Percentiles rank a stretch among this genome's conserved stretches.
phyloP scores from a whole-genome alignment of 2,888 invertebrate species.

The Dilophus febrilis region DNA sequence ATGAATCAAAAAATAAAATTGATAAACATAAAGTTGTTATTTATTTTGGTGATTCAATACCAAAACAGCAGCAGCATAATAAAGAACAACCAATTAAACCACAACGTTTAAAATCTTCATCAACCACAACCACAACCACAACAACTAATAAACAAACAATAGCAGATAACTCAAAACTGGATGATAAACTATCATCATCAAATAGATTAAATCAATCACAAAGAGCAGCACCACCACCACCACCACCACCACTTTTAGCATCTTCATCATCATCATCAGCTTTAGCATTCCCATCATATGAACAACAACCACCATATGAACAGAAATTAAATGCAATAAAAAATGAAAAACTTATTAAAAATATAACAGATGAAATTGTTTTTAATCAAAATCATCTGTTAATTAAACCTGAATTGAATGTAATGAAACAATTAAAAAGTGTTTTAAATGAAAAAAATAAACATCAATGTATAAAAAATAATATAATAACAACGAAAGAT shows the following conservation, averaged over 20 bases:
- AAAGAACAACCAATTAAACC: slow-evolving; percentile 4
- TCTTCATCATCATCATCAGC: slow-evolving; percentile 6
- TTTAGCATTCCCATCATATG: neutral
- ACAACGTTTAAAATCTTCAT: neutral
- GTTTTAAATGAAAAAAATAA: slow-evolving; percentile 3
- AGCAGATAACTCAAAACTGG: too few species aligned
- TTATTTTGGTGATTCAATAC: slow-evolving; percentile 52
- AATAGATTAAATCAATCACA: neutral
- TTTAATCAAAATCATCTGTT: neutral
- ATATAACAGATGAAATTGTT: neutral
- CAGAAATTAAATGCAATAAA: neutral
- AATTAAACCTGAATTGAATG: slow-evolving; percentile 1
- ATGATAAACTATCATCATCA: neutral
- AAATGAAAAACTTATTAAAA: slow-evolving; percentile 1
- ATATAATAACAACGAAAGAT: neutral
- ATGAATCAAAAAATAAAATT: neutral
- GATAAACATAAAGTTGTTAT: slow-evolving; percentile 50
- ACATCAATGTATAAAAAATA: neutral
- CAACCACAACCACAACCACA: slow-evolving; percentile 7
- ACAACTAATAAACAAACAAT: slow-evolving; percentile 6
- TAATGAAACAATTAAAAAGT: slow-evolving; percentile 4
- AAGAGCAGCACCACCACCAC: slow-evolving; percentile 1
- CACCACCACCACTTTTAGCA: neutral
- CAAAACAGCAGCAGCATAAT: slow-evolving; percentile 1
- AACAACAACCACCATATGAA: neutral